Conservation (phyloP, 1,140 invertebrate species). For the Anagrus nilaparvatae region DNA sequence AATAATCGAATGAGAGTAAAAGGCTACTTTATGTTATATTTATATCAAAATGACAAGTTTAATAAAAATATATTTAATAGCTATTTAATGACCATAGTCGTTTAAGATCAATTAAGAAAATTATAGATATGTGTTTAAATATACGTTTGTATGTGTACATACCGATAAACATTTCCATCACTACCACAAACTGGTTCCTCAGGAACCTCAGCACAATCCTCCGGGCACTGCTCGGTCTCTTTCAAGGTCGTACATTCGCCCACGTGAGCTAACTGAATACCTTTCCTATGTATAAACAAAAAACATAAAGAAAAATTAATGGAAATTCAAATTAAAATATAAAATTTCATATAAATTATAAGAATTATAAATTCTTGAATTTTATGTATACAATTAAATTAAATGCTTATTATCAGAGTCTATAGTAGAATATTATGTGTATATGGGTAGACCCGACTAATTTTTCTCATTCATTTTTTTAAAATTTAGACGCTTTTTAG, state of each 20-base stretch:
- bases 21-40: not conserved
- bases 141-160: constrained; percentile 20
- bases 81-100: not conserved
- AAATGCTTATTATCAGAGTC: too few relatives aligned
- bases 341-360: too few relatives aligned
- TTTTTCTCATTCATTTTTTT: too few relatives aligned
- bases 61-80: not conserved
- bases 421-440: too few relatives aligned
- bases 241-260: constrained; percentile 73
- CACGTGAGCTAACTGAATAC: constrained; percentile 74
- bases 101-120: not conserved
- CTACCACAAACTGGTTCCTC: constrained; percentile 78
- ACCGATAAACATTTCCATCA: constrained; percentile 85
- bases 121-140: not conserved
- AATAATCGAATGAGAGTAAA: not conserved
- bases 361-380: too few relatives aligned
- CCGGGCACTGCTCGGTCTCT: constrained; percentile 58
- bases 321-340: too few relatives aligned
- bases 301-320: too few relatives aligned
- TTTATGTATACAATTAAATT: not conserved
- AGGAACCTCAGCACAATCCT: constrained; percentile 55
- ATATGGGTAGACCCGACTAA: too few relatives aligned
- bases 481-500: too few relatives aligned
- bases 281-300: constrained; percentile 50
- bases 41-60: not conserved